Percentiles rank a stretch among this genome's conserved stretches.
Evolutionary conservation across 2,797 vertebrate species (phyloP).

Genomic region (Girardinus metallicus): DNA sequence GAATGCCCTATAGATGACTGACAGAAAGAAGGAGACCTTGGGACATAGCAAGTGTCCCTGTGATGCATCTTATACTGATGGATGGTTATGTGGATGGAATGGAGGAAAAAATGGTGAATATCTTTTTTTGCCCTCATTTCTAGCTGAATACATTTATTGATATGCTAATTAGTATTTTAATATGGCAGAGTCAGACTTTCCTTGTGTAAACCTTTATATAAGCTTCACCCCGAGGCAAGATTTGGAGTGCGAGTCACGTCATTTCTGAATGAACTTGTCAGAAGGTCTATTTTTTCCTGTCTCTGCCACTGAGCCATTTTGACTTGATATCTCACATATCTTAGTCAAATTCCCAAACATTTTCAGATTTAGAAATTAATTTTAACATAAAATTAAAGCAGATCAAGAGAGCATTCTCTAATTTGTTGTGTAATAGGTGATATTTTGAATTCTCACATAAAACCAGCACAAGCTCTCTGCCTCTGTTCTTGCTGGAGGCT

Average conservation of each 20-base stretch:
- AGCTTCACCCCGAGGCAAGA: slow-evolving; percentile 2
- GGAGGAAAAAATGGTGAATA: slow-evolving; percentile 4
- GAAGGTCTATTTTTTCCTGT: slow-evolving; percentile 9
- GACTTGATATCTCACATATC: slow-evolving; percentile 1
- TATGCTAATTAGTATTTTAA: slow-evolving; percentile 16
- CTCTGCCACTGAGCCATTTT: background rate
- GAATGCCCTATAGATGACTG: slow-evolving; percentile 4
- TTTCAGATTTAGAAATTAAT: background rate
- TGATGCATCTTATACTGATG: slow-evolving; percentile 7
- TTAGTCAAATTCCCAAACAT: background rate
- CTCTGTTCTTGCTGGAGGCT: slow-evolving; percentile 31
- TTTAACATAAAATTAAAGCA: background rate
- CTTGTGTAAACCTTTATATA: slow-evolving; percentile 1
- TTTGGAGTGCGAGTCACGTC: slow-evolving; percentile 14
- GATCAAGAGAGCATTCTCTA: background rate
- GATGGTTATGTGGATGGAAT: slow-evolving; percentile 5
- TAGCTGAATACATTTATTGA: slow-evolving; percentile 8
- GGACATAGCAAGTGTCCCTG: slow-evolving; percentile 10
- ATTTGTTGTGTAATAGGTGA: slow-evolving; percentile 18
- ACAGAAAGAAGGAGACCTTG: slow-evolving; percentile 11
- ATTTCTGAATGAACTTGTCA: slow-evolving; percentile 20
- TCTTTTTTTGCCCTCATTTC: background rate
- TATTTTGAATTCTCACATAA: slow-evolving; percentile 28
- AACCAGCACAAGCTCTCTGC: slow-evolving; percentile 29
- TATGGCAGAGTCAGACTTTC: slow-evolving; percentile 1